phyloP scores from a whole-genome alignment of 2,888 invertebrate genomes.

The Lacanobia wlatinum region DNA sequence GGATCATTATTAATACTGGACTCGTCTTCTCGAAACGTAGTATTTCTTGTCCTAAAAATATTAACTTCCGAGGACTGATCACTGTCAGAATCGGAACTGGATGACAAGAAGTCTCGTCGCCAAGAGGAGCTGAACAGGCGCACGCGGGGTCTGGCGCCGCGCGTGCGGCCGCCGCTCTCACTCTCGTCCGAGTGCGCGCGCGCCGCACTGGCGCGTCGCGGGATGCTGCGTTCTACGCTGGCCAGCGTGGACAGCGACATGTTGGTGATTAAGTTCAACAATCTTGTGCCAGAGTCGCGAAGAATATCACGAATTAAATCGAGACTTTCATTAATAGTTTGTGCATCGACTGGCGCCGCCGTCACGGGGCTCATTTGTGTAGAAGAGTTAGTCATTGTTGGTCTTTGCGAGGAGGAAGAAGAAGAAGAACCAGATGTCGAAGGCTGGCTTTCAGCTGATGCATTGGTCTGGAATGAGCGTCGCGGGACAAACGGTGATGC shows the following conservation, averaged over 20 bases:
- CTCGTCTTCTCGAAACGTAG: constrained; percentile 80
- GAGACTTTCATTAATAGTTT: constrained; percentile 86
- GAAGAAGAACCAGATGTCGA: constrained; percentile 69
- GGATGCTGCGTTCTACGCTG: constrained; percentile 76
- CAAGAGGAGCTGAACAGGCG: constrained; percentile 75
- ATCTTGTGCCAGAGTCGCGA: constrained; percentile 86
- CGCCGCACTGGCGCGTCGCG: constrained; percentile 68
- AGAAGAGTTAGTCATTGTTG: constrained; percentile 78
- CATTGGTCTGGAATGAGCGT: constrained; percentile 58
- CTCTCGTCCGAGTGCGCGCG: constrained; percentile 78
- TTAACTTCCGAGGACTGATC: constrained; percentile 85
- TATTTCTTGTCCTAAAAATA: constrained; percentile 84
- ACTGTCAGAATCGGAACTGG: constrained; percentile 86
- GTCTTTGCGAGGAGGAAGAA: constrained; percentile 63
- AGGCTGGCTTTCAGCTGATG: constrained; percentile 61
- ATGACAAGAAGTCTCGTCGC: constrained; percentile 77
- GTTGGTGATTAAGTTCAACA: constrained; percentile 86
- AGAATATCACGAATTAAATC: constrained; percentile 87
- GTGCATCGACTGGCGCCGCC: constrained; percentile 80
- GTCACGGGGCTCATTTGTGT: constrained; percentile 81
- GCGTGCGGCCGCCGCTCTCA: constrained; percentile 66
- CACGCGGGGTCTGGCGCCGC: constrained; percentile 70
- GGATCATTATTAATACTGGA: constrained; percentile 64
- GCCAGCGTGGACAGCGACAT: constrained; percentile 86
- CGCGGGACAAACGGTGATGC: constrained; percentile 48